Evolutionary conservation across 2,888 invertebrate genomes (phyloP).

Genomic region (Leucophenga montana): DNA sequence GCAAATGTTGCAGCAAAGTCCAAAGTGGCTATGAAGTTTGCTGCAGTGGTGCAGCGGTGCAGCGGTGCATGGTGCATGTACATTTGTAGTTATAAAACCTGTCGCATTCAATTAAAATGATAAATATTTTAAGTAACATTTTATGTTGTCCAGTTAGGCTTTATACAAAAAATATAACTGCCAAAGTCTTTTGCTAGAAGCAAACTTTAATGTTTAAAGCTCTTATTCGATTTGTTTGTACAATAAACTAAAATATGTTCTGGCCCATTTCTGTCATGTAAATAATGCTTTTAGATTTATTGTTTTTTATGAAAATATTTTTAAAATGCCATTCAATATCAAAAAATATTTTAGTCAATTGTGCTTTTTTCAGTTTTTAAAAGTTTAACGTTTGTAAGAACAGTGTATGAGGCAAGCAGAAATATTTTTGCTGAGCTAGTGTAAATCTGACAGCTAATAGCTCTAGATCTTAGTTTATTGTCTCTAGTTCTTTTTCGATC

Average conservation of each 20-base stretch:
- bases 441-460: no score
- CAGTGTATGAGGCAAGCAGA: no score
- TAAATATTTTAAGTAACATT: constrained; percentile 58
- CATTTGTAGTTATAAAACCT: constrained; percentile 53
- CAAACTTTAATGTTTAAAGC: background rate
- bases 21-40: background rate
- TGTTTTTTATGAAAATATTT: constrained; percentile 39
- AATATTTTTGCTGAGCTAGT: no score
- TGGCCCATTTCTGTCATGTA: constrained; percentile 65
- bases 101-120: constrained; percentile 63
- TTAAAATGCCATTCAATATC: no score
- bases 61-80: background rate
- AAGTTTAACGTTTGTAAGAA: no score
- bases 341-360: no score
- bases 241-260: background rate
- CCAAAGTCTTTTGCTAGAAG: background rate
- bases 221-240: background rate
- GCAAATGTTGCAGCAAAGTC: background rate
- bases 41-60: background rate
- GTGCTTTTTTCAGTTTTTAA: no score
- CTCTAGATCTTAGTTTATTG: no score
- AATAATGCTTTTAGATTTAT: constrained; percentile 63
- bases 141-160: constrained; percentile 49
- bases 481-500: no score
- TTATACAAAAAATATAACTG: background rate